Percentiles rank a stretch among this genome's conserved stretches.
phyloP scores from a whole-genome alignment of 2,888 invertebrate species.

The Pachliopta kotzebuea region DNA sequence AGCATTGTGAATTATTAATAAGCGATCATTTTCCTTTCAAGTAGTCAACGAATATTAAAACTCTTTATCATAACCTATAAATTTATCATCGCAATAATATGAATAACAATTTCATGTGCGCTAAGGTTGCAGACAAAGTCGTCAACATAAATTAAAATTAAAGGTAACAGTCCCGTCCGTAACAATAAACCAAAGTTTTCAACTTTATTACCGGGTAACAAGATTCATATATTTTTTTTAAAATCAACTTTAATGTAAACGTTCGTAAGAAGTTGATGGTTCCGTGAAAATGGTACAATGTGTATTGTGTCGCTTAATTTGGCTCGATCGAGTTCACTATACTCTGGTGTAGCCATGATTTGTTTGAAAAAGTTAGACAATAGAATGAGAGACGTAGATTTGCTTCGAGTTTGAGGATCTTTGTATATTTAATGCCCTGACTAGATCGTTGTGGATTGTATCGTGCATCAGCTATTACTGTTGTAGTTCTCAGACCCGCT shows the following conservation, averaged over 20 bases:
- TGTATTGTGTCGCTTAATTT: slow-evolving; percentile 39
- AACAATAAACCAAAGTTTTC: neutral
- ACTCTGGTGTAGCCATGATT: slow-evolving; percentile 29
- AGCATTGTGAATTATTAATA: no score
- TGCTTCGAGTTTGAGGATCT: no score
- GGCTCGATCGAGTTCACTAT: slow-evolving; percentile 37
- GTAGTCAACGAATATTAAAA: neutral
- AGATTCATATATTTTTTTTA: slow-evolving; percentile 2
- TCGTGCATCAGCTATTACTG: no score
- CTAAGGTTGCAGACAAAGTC: slow-evolving; percentile 1
- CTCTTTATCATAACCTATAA: neutral
- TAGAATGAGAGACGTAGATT: neutral
- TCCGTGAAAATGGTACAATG: slow-evolving; percentile 33
- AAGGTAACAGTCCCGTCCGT: neutral
- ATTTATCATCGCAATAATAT: neutral
- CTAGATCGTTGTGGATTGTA: no score
- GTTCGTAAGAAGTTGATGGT: slow-evolving; percentile 12
- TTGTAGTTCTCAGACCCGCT: no score
- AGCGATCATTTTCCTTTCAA: no score
- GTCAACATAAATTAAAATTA: slow-evolving; percentile 1
- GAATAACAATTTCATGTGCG: neutral
- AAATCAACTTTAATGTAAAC: neutral
- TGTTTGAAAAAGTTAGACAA: slow-evolving; percentile 8
- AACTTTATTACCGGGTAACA: slow-evolving; percentile 1
- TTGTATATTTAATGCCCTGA: no score